Conservation (phyloP, 2,797 vertebrate species). For the Artibeus jamaicensis region DNA sequence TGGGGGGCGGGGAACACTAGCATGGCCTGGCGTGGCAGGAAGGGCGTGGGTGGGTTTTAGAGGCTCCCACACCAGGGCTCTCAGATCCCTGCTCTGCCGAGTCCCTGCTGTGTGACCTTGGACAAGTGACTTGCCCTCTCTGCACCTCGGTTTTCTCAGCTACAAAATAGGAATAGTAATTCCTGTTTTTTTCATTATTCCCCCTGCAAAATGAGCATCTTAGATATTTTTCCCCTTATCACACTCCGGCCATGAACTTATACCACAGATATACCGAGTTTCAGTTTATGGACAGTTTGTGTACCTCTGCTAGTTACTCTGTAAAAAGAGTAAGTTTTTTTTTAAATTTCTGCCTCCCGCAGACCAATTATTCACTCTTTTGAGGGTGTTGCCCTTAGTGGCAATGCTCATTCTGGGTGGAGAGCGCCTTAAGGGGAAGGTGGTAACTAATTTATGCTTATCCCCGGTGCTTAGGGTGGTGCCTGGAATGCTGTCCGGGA, state of each 20-base stretch:
- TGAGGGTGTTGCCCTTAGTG: too few species aligned
- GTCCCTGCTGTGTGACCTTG: neutral
- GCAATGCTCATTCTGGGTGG: neutral
- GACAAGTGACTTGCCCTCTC: neutral
- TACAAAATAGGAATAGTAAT: neutral
- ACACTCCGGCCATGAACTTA: neutral
- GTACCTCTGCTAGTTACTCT: neutral
- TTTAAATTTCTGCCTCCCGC: too few species aligned
- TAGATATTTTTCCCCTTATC: neutral
- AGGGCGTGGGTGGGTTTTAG: neutral
- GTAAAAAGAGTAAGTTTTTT: too few species aligned
- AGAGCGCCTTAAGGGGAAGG: neutral
- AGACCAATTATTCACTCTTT: neutral
- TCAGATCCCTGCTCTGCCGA: neutral
- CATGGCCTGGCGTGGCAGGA: neutral
- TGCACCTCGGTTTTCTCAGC: neutral
- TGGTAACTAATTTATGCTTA: accelerated
- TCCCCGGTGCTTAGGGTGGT: accelerated
- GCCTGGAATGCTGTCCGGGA: neutral
- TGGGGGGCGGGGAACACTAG: neutral
- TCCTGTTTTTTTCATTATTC: neutral
- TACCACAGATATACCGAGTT: accelerated
- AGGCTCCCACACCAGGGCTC: neutral
- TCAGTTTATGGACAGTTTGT: neutral
- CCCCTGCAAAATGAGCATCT: neutral